A percentile compares a stretch with the other conserved stretches of the same genome.
phyloP scores from a whole-genome alignment of 2,113 vertebrate species.

The Perognathus longimembris region DNA sequence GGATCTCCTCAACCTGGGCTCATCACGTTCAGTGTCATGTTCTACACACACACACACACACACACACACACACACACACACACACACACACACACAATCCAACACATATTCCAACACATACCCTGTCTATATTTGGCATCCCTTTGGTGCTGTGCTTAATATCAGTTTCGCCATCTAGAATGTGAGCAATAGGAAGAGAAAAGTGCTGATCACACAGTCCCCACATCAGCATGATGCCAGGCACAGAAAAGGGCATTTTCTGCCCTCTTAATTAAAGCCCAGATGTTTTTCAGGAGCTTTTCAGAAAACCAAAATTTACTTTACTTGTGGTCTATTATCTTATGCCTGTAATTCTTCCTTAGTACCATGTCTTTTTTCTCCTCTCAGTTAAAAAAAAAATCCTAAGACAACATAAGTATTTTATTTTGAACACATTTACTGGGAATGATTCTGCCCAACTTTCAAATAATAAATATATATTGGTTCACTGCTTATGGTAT shows the following conservation, averaged over 20 bases:
- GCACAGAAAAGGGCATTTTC: not conserved
- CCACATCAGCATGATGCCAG: not conserved
- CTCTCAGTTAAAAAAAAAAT: not conserved
- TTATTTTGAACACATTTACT: not conserved
- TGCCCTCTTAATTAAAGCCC: not conserved
- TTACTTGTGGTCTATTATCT: not conserved
- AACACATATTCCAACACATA: not conserved
- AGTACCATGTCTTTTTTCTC: not conserved
- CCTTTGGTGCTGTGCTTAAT: not conserved
- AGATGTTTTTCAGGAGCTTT: not conserved
- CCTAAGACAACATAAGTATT: not conserved
- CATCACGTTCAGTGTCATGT: not conserved
- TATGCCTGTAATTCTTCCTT: not conserved
- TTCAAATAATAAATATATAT: conserved; percentile 11
- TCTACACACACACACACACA: not conserved
- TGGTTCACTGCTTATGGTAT: not conserved
- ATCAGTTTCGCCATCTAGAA: not conserved
- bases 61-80: not conserved
- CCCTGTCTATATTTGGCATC: not conserved
- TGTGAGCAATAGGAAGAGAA: not conserved
- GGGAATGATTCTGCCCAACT: not conserved
- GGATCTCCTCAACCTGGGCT: not conserved
- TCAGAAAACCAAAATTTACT: not conserved
- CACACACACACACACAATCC: no score
- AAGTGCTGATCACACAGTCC: not conserved